Conservation (phyloP, 2,888 invertebrate genomes). For the Reticulitermes lucifugus region DNA sequence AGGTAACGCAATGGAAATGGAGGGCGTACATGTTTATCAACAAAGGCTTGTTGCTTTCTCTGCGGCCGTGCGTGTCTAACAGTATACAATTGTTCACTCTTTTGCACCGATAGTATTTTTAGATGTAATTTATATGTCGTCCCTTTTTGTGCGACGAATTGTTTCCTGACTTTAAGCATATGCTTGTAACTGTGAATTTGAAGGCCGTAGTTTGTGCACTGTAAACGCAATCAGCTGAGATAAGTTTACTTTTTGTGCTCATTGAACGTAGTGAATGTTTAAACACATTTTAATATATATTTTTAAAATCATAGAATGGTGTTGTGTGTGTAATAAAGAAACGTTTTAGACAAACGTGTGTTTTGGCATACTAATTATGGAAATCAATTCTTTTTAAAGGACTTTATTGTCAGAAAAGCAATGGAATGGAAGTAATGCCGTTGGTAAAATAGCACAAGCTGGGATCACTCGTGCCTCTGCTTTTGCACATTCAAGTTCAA, state of each 20-base stretch:
- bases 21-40: constrained; percentile 44
- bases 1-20: constrained; percentile 38
- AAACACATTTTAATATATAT: no score
- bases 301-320: no score
- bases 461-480: constrained; percentile 36
- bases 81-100: background rate
- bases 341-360: no score
- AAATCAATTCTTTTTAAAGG: constrained; percentile 5
- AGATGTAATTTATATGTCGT: background rate
- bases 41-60: constrained; percentile 43
- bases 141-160: background rate
- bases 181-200: background rate
- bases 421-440: constrained; percentile 18
- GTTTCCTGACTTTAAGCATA: background rate
- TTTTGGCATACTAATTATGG: no score
- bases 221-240: no score
- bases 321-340: no score
- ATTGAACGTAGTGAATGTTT: no score
- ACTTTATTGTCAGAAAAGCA: background rate
- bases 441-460: constrained; percentile 39
- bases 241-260: no score
- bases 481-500: constrained; percentile 21
- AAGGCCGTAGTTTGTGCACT: background rate
- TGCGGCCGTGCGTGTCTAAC: background rate
- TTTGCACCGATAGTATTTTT: background rate